Evolutionary conservation across 1,140 invertebrate species (phyloP), one percentile per base, ranked within the genome.

Genomic region (Drosophila leontia): DNA sequence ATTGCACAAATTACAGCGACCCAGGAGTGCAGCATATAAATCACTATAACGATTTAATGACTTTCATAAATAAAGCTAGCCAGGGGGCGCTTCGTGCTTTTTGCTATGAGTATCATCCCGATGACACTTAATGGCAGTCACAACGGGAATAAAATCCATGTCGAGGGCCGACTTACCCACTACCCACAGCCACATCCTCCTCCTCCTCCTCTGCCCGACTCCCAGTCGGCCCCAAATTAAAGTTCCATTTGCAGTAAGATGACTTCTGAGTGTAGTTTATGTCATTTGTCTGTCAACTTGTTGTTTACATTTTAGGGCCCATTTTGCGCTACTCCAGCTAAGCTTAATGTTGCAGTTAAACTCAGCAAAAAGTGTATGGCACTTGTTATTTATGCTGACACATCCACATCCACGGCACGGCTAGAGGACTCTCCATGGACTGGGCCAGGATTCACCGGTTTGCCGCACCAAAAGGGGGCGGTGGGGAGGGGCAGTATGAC

Each of bases 261-360:
- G 67, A 70, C 48, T 70, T 70, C 65, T 17, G 63, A 70, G 67
- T 70, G 67, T 70, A 70, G 67, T 70, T 70, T 67, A 55, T 70
- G 67, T 70, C 67, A 70, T 69, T 68, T 70, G 67, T 50, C 67
- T 50, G 63, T 70, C 67, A 69, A 56, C 67, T 70, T 53, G 45
- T 69, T 70, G 67, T 70, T 70, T 70, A 68, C 67, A 70, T 70
- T 70, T 70, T 68, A 70, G 35, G 67, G 67, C 62, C 67, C 67
- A 68, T 70, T 70, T 56, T 70, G 39, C 63, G 67, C 47, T 19
- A 67, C 67, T 70, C 67, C 67, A 70, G 62, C 64, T 70, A 67
- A 68, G 67, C 45, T 70, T 68, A 70, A 70, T 70, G 67, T 56
- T 55, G 67, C 67, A 70, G 47, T 70, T 70, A 70, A 70, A 32